These are phyloP conservation scores for Capreolus pygargus DNA, from an alignment of 2,113 vertebrate genomes.

Conservation along the genomic window DNA sequence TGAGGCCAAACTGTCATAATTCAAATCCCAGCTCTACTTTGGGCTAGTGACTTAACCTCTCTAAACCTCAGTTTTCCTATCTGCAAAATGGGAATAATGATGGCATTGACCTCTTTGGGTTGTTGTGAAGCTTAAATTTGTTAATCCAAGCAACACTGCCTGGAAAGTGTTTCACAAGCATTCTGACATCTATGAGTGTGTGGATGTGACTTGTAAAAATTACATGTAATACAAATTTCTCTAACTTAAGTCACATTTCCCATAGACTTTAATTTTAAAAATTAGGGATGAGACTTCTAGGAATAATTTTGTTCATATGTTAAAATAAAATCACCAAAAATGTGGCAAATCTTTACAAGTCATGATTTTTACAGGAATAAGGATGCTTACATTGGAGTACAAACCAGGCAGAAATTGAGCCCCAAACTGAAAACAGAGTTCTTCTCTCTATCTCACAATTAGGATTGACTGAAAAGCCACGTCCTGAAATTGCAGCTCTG, in stretches of 20 bases:
- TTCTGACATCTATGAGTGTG: fast-evolving
- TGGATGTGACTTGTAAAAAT: background rate
- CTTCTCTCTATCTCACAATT: background rate
- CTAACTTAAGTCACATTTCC: background rate
- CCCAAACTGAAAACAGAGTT: background rate
- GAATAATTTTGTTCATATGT: background rate
- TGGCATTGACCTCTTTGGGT: background rate
- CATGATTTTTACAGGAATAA: background rate
- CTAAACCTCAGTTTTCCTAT: background rate
- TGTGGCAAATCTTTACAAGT: background rate
- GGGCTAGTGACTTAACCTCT: background rate
- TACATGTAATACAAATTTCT: background rate
- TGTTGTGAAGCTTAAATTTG: background rate
- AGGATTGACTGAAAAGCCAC: background rate
- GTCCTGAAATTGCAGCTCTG: background rate
- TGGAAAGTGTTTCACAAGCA: background rate
- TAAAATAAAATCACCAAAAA: background rate
- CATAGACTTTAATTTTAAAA: background rate
- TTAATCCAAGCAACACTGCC: background rate
- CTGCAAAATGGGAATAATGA: background rate
- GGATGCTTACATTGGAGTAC: background rate
- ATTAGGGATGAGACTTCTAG: background rate
- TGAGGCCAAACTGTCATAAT: background rate
- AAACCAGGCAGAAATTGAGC: background rate
- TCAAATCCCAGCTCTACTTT: background rate